Base-by-base conservation (phyloP, 2,888 invertebrate species). In the Heliconius cydno region DNA sequence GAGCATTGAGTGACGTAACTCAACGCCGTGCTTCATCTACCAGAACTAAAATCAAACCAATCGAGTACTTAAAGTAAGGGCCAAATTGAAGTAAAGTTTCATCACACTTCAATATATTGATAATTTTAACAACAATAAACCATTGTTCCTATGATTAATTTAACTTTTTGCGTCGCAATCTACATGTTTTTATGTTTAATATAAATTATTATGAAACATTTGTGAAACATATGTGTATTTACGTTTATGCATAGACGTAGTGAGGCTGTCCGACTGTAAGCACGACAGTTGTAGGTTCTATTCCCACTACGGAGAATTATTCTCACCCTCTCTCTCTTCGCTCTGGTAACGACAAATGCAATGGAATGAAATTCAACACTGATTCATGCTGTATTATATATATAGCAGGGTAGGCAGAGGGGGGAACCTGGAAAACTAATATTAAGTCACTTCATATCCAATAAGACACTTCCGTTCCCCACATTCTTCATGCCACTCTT, bases 111-210 rank as follows among this genome's bases (percentile, higher is more conserved):
- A 79, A 76, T 79, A 73, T 81, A 83, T 85, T 85, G 83, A 84
- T 85, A 85, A 81, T 83, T 83, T 80, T 77, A 80, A 83, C 85
- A 86, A 89, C 85, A 90, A 89, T 87, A 88, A 85, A 84, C 88
- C 87, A 90, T 90, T 90, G 90, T 90, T 68, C 68, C 13, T 68
- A 41, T 41, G 38, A 68, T 85, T 84, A 83, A 82, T 84, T 85
- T 85, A 85, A 84, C 84, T 86, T 86, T 87, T 87, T 85, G 86
- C 86, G 84, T 83, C 77, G 84, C 80, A 79, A 41, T 67, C 68
- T 79, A 74, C 76, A 81, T 84, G 82, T 84, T 83, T 84, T 76
- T 38, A 80, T 46, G 57, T 30, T 80, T 84, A 82, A 81, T 85
- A 73, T 78, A 60, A 67, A 78, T 80, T 81, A 70, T 75, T 60